These are phyloP conservation scores for Xenopus borealis DNA, from an alignment of 2,113 vertebrate species.

Conservation along the genomic window DNA sequence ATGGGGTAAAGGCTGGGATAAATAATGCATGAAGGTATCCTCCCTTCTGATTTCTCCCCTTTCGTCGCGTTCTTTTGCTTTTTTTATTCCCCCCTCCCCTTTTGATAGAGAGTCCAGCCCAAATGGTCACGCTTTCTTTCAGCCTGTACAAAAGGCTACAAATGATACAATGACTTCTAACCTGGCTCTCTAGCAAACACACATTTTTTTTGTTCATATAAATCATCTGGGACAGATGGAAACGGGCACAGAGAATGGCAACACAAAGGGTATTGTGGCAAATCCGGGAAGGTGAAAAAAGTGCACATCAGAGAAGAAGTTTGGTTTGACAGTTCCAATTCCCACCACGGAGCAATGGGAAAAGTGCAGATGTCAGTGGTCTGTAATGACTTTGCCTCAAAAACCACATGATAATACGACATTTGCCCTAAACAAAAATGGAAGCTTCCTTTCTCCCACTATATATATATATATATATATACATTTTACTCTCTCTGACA, in stretches of 20 bases:
- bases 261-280: slow-evolving; percentile 64
- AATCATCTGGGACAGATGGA: slow-evolving; percentile 71
- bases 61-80: slow-evolving; percentile 56
- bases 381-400: background rate
- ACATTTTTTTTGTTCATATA: slow-evolving; percentile 50
- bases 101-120: slow-evolving; percentile 70
- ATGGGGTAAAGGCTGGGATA: slow-evolving; percentile 70
- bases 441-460: background rate
- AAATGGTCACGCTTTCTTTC: slow-evolving; percentile 78
- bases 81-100: background rate
- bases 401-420: background rate
- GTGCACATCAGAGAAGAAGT: slow-evolving; percentile 66
- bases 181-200: slow-evolving; percentile 64
- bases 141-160: slow-evolving; percentile 73
- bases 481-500: slow-evolving; percentile 19
- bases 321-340: slow-evolving; percentile 71
- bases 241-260: slow-evolving; percentile 45
- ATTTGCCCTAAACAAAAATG: background rate
- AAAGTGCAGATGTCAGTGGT: slow-evolving; percentile 60
- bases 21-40: slow-evolving; percentile 73
- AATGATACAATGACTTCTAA: slow-evolving; percentile 82
- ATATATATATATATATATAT: no score
- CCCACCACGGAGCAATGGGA: slow-evolving; percentile 63
- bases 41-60: slow-evolving; percentile 55
- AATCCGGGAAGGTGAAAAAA: slow-evolving; percentile 65